A percentile compares a stretch with the other conserved stretches of the same genome.
Evolutionary conservation across 2,888 invertebrate genomes (phyloP).

Genomic region (Anoplius nigerrimus): DNA sequence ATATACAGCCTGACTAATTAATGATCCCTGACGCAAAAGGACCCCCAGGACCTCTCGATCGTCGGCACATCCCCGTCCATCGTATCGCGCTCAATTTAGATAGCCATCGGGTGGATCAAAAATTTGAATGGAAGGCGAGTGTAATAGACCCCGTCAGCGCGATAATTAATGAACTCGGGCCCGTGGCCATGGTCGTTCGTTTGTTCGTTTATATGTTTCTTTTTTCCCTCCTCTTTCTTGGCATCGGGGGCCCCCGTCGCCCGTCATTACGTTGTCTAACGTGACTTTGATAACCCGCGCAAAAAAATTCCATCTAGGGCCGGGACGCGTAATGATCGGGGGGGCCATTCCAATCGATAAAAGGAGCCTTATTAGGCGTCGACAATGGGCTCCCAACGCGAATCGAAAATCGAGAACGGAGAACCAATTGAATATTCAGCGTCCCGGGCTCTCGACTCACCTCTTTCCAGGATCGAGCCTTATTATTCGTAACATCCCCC

Average conservation of each 20-base stretch:
- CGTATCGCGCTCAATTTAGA: constrained; percentile 61
- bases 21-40: constrained; percentile 36
- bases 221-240: constrained; percentile 38
- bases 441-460: constrained; percentile 1
- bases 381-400: constrained; percentile 31
- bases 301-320: constrained; percentile 54
- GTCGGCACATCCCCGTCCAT: constrained; percentile 21
- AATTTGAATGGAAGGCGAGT: constrained; percentile 54
- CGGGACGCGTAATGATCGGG: constrained; percentile 40
- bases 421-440: constrained; percentile 30
- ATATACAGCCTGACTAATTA: constrained; percentile 47
- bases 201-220: constrained; percentile 23
- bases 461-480: background rate
- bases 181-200: constrained; percentile 23
- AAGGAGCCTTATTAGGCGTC: constrained; percentile 43
- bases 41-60: constrained; percentile 35
- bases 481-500: background rate
- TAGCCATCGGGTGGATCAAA: constrained; percentile 60
- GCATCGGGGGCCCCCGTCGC: constrained; percentile 36
- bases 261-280: constrained; percentile 58
- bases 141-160: constrained; percentile 60
- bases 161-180: constrained; percentile 64
- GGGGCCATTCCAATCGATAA: constrained; percentile 39
- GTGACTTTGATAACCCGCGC: constrained; percentile 52
- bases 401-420: constrained; percentile 10